Evolutionary conservation across 2,888 invertebrate species (phyloP).

Genomic region (Scaptomyza polygonia): DNA sequence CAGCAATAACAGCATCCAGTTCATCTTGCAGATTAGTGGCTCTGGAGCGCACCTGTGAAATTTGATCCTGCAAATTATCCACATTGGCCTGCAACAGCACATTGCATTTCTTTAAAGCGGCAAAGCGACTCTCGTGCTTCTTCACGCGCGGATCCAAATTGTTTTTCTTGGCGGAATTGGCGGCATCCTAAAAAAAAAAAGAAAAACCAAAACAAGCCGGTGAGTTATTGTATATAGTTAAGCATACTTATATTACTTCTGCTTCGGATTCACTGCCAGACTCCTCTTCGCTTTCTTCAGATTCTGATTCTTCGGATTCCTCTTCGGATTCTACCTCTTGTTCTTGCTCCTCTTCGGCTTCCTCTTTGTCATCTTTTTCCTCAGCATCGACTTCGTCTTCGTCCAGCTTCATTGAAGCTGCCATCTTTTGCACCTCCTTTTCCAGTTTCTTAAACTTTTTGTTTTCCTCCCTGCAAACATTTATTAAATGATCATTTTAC

Average conservation of each 20-base stretch:
- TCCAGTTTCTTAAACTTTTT: slow-evolving; percentile 92
- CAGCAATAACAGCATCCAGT: slow-evolving; percentile 93
- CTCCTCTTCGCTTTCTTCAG: slow-evolving; percentile 84
- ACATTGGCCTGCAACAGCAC: slow-evolving; percentile 94
- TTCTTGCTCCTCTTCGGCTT: slow-evolving; percentile 84
- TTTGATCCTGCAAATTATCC: slow-evolving; percentile 93
- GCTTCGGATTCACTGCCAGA: slow-evolving; percentile 81
- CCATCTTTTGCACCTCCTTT: slow-evolving; percentile 96
- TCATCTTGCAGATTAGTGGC: slow-evolving; percentile 92
- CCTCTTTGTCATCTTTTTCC: slow-evolving; percentile 87
- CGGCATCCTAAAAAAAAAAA: slow-evolving; percentile 86
- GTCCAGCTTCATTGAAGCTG: slow-evolving; percentile 92
- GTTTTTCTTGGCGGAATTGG: slow-evolving; percentile 88
- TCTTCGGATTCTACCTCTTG: slow-evolving; percentile 81
- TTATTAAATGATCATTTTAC: not conserved
- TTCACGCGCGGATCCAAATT: slow-evolving; percentile 88
- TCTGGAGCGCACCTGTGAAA: slow-evolving; percentile 92
- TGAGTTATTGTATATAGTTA: slow-evolving; percentile 15
- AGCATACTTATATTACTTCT: slow-evolving; percentile 53
- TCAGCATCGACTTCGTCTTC: slow-evolving; percentile 90
- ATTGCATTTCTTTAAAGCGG: slow-evolving; percentile 94
- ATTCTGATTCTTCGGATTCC: slow-evolving; percentile 88
- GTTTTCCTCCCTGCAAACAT: slow-evolving; percentile 88
- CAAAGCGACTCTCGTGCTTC: slow-evolving; percentile 91
- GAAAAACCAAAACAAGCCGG: slow-evolving; percentile 8